phyloP scores from a whole-genome alignment of 2,113 vertebrate species.

The Leptodactylus fuscus region DNA sequence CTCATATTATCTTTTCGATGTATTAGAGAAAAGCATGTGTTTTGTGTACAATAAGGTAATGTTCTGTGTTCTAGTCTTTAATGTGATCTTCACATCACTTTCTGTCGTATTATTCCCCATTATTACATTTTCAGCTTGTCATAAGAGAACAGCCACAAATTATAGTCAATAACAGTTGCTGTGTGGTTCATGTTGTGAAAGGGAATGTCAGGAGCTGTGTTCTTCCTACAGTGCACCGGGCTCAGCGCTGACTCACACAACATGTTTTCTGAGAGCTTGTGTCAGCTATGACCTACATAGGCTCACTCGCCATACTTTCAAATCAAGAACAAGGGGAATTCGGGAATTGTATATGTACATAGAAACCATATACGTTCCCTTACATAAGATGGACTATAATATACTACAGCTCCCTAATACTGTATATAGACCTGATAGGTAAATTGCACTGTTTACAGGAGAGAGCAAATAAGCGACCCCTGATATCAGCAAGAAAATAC shows the following conservation, averaged over 20 bases:
- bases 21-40: neutral
- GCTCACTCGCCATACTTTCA: neutral
- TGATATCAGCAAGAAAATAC: no score
- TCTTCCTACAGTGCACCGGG: constrained; percentile 22
- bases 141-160: constrained; percentile 17
- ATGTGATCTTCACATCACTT: neutral
- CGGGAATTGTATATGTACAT: no score
- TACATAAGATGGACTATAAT: neutral
- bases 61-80: neutral
- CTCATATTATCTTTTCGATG: neutral
- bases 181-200: constrained; percentile 34
- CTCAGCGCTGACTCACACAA: constrained; percentile 11
- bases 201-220: constrained; percentile 17
- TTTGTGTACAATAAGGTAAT: neutral
- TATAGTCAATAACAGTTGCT: constrained; percentile 30
- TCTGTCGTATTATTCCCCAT: neutral
- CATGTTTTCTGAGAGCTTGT: constrained; percentile 46
- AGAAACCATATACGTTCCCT: neutral
- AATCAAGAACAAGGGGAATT: neutral
- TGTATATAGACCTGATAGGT: neutral
- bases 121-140: constrained; percentile 17
- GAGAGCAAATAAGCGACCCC: neutral
- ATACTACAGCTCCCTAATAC: no score
- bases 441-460: neutral
- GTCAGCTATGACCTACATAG: constrained; percentile 44